A percentile compares a stretch with the other conserved stretches of the same genome.
These are phyloP conservation scores for Grapholita molesta DNA, from an alignment of 1,140 invertebrate genomes.

Conservation along the genomic window DNA sequence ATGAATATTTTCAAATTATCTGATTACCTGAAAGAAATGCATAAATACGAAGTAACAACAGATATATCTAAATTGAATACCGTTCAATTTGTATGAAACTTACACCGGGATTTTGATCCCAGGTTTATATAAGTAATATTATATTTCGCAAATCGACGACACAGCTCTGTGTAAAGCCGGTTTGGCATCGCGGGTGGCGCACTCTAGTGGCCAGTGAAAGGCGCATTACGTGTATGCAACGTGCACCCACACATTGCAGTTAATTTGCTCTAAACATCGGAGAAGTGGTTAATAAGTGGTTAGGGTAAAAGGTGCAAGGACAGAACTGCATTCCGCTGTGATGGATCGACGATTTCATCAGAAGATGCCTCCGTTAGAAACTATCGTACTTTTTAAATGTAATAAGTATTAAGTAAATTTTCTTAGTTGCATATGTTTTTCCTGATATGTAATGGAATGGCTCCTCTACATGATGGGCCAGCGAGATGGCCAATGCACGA, in stretches of 20 bases:
- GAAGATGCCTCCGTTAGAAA: neutral
- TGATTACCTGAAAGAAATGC: too few relatives aligned
- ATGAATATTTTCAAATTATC: too few relatives aligned
- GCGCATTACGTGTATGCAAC: conserved; percentile 9
- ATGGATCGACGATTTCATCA: neutral
- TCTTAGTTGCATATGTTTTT: too few relatives aligned
- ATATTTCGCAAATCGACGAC: neutral
- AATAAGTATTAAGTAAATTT: too few relatives aligned
- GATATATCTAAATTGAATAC: too few relatives aligned
- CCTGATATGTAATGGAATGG: too few relatives aligned
- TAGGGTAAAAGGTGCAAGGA: conserved; percentile 1
- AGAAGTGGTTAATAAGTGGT: conserved; percentile 1
- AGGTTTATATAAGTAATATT: neutral
- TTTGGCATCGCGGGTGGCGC: conserved; percentile 2
- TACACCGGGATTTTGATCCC: too few relatives aligned
- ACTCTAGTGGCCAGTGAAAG: conserved; percentile 8
- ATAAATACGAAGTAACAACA: too few relatives aligned
- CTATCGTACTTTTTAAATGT: too few relatives aligned
- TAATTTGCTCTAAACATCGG: conserved; percentile 15
- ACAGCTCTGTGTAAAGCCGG: neutral
- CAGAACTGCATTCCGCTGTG: neutral
- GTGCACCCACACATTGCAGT: conserved; percentile 4
- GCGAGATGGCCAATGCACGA: too few relatives aligned
- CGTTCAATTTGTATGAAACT: too few relatives aligned
- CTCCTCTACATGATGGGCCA: too few relatives aligned